Evolutionary conservation across 2,888 invertebrate genomes (phyloP).

Genomic region (Lymantria monacha): DNA sequence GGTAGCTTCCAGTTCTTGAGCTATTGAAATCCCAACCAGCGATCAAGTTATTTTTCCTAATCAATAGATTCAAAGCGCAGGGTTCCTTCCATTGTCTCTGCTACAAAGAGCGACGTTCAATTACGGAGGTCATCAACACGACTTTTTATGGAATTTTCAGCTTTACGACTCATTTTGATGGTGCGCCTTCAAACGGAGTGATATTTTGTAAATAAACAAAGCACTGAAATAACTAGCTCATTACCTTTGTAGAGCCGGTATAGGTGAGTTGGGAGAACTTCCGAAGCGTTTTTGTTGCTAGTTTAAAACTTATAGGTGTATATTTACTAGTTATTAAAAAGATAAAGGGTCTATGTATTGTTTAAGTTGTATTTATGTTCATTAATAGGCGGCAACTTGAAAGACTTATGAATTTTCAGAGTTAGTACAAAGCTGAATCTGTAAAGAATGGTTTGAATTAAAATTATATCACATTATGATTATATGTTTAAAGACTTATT

Average conservation of each 20-base stretch:
- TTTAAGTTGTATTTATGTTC: slow-evolving; percentile 31
- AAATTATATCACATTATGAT: too few species aligned
- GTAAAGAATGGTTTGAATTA: neutral
- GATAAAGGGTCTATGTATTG: slow-evolving; percentile 24
- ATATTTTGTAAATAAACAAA: slow-evolving; percentile 82
- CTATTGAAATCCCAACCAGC: neutral
- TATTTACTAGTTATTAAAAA: slow-evolving; percentile 37
- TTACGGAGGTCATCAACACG: slow-evolving; percentile 81
- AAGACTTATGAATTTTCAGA: slow-evolving; percentile 9
- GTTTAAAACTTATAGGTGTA: slow-evolving; percentile 48
- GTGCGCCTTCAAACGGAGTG: slow-evolving; percentile 82
- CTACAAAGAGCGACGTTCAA: slow-evolving; percentile 74
- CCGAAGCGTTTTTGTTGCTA: slow-evolving; percentile 56
- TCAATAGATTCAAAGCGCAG: slow-evolving; percentile 61
- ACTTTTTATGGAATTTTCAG: slow-evolving; percentile 81
- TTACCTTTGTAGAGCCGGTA: slow-evolving; percentile 80
- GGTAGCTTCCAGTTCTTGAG: neutral
- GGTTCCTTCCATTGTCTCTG: slow-evolving; percentile 76
- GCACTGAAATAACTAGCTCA: slow-evolving; percentile 78
- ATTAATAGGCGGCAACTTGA: slow-evolving; percentile 17
- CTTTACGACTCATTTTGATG: slow-evolving; percentile 81
- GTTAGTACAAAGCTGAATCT: neutral
- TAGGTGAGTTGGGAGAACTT: slow-evolving; percentile 59
- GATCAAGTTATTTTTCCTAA: slow-evolving; percentile 40
- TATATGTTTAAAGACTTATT: too few species aligned